Evolutionary conservation across 2,888 invertebrate species (phyloP), one percentile per base, ranked within the genome.

Genomic region (Eudasyphora cyanicolor): DNA sequence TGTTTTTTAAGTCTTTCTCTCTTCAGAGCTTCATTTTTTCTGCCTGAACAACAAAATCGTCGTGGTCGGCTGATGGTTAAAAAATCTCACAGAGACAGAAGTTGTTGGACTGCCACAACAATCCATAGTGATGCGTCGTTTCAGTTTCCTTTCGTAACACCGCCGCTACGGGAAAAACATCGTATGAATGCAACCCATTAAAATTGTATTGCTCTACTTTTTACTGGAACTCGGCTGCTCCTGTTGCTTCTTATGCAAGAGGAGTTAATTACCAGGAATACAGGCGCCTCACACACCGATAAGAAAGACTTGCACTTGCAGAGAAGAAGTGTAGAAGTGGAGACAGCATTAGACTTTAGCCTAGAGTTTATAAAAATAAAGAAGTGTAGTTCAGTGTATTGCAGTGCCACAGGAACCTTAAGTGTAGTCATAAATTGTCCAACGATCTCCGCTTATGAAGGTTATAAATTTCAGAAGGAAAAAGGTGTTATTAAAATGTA

Each of bases 351-450:
- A 45, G 45, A 45, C 14, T 1, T 45, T n/a, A 29, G n/a, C n/a
- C n/a, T 74, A 49, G 32, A 74, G 62, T 77, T 81, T 84, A 84
- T 84, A 76, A 81, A 81, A 73, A 81, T 83, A 81, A 84, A 78
- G 75, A 67, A 84, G n/a, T n/a, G n/a, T n/a, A n/a, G n/a, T n/a
- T n/a, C n/a, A n/a, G n/a, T n/a, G n/a, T n/a, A n/a, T n/a, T n/a
- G n/a, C n/a, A n/a, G 75, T 81, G 78, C 80, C 75, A 73, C 84
- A 78, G 78, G 84, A 81, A 81, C 84, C n/a, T 81, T 84, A 84
- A 84, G 84, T 84, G 81, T 73, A 81, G 84, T 81, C 84, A 84
- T 84, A 84, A 84, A 84, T 84, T 84, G 64, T 73, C 80, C 77
- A 70, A 81, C 76, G 62, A 81, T 84, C 79, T 76, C 42, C 51